Conservation (phyloP, 2,888 invertebrate species). For the Frankliniella fusca region DNA sequence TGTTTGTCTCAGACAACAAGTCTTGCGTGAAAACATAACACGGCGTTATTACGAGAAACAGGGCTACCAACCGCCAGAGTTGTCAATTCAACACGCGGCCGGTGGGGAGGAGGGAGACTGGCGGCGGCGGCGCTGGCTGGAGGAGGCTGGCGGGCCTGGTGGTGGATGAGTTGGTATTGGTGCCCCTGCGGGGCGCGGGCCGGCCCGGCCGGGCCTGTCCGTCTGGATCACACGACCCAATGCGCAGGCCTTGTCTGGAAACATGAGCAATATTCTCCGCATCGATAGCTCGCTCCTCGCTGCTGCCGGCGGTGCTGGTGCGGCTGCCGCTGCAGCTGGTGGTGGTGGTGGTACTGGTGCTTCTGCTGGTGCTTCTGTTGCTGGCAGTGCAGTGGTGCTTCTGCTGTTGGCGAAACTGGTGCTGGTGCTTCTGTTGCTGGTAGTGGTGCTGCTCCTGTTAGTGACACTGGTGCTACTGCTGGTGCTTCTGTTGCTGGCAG, state of each 20-base stretch:
- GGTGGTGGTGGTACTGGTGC: no score
- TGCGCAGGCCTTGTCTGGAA: constrained; percentile 1
- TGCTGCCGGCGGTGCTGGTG: no score
- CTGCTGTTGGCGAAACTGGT: no score
- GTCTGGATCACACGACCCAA: constrained; percentile 3
- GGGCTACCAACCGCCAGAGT: constrained; percentile 2
- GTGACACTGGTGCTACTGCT: no score
- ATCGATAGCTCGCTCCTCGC: neutral
- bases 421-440: no score
- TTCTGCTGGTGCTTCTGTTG: no score
- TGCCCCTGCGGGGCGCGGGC: neutral
- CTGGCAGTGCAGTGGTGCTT: no score
- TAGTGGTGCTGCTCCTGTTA: no score
- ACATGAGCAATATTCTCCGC: constrained; percentile 22
- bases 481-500: no score
- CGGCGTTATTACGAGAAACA: constrained; percentile 17
- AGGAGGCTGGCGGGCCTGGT: neutral
- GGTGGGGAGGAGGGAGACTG: neutral
- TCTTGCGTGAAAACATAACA: constrained; percentile 18
- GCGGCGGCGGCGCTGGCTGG: neutral
- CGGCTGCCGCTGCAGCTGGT: no score
- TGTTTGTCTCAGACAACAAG: neutral
- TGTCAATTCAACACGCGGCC: neutral
- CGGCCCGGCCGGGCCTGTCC: neutral
- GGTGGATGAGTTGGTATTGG: neutral